phyloP scores from a whole-genome alignment of 2,888 invertebrate genomes.

The Tetramorium bicarinatum region DNA sequence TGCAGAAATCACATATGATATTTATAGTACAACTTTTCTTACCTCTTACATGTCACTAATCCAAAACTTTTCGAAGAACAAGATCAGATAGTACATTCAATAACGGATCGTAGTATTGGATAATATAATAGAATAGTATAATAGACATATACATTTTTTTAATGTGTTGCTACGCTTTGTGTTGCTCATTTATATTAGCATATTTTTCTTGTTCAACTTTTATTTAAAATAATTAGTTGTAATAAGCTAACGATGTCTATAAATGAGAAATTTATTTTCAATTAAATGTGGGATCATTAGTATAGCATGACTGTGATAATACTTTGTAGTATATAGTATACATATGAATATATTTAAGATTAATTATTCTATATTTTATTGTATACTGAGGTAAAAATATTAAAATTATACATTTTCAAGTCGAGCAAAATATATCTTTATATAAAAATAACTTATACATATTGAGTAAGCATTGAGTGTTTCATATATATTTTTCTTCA shows the following conservation, averaged over 20 bases:
- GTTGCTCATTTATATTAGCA: neutral
- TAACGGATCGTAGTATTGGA: too few species aligned
- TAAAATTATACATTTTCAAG: neutral
- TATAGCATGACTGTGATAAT: conserved; percentile 39
- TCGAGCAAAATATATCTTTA: neutral
- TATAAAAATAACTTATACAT: neutral
- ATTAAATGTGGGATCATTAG: neutral
- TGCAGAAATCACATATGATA: conserved; percentile 4
- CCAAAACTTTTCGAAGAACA: neutral
- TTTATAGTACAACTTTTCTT: conserved; percentile 26
- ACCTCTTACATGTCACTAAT: neutral
- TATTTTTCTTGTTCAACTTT: neutral
- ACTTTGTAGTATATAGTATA: neutral
- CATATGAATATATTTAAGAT: conserved; percentile 4
- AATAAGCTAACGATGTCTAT: neutral
- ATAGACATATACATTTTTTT: neutral
- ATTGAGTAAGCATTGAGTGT: neutral
- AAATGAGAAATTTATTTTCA: neutral
- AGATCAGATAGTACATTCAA: too few species aligned
- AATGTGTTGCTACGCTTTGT: neutral
- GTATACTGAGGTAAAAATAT: neutral
- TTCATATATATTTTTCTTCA: conserved; percentile 34
- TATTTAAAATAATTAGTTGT: neutral
- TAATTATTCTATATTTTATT: conserved; percentile 12
- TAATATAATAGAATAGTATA: neutral